Evolutionary conservation across 2,113 vertebrate genomes (phyloP).

Genomic region (Dermatemys mawii): DNA sequence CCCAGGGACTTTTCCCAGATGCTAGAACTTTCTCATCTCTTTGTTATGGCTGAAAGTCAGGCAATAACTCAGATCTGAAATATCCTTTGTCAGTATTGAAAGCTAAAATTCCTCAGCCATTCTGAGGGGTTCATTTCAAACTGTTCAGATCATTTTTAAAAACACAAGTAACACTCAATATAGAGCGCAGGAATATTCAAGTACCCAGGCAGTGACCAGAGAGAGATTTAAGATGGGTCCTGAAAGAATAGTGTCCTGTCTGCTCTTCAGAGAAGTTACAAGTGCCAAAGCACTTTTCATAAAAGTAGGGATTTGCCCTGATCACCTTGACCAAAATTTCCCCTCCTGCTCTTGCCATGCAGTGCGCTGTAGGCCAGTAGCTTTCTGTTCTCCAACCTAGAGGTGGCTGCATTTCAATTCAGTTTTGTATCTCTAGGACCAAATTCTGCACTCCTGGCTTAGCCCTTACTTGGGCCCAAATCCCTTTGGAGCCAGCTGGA

Average conservation of each 20-base stretch:
- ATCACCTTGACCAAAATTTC: neutral
- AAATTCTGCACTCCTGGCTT: neutral
- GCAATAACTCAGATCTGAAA: conserved; percentile 31
- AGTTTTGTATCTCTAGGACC: neutral
- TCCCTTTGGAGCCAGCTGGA: neutral
- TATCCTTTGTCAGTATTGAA: neutral
- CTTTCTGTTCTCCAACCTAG: neutral
- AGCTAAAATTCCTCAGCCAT: neutral
- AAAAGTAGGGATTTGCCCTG: neutral
- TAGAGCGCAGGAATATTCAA: neutral
- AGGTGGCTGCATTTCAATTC: neutral
- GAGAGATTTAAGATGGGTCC: neutral
- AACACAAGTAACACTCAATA: neutral
- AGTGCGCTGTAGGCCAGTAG: rapidly evolving
- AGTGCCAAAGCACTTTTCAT: neutral
- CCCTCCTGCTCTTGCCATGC: neutral
- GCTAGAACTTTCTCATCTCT: conserved; percentile 12
- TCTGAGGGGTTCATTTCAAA: neutral
- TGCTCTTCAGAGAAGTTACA: neutral
- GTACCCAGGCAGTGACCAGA: neutral
- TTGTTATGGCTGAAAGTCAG: neutral
- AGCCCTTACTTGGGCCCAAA: neutral
- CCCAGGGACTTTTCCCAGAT: neutral
- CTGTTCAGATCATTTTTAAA: neutral
- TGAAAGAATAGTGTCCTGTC: neutral